These are phyloP conservation scores for Napeogenes sylphis DNA, from an alignment of 2,888 invertebrate genomes.

Conservation along the genomic window DNA sequence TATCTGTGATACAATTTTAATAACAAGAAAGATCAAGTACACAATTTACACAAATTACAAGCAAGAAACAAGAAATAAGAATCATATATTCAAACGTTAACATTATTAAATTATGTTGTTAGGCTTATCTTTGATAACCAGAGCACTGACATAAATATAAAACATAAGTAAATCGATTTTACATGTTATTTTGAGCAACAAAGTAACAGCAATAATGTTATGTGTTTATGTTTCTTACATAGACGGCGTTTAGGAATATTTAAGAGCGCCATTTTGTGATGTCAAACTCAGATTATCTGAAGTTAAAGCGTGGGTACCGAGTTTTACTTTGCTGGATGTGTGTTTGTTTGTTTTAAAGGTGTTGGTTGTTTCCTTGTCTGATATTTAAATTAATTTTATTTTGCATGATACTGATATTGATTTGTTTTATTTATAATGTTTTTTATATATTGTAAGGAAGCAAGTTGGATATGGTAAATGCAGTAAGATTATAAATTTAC, in stretches of 20 bases:
- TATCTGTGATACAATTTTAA: no score
- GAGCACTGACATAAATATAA: no score
- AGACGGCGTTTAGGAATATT: constrained; percentile 23
- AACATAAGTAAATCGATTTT: constrained; percentile 3
- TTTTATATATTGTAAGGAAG: no score
- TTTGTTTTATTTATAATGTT: no score
- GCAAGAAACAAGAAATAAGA: not conserved
- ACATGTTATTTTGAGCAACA: not conserved
- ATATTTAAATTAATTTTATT: no score
- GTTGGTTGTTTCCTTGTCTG: not conserved
- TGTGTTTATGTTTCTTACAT: constrained; percentile 18
- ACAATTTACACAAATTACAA: not conserved
- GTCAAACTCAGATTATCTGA: constrained; percentile 21
- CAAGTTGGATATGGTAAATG: no score
- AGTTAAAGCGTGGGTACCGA: constrained; percentile 22
- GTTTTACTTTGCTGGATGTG: not conserved
- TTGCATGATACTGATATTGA: no score
- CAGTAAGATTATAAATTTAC: no score
- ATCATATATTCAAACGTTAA: no score
- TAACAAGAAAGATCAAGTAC: no score
- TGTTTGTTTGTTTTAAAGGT: constrained; percentile 21
- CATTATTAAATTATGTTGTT: no score
- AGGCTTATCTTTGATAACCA: no score
- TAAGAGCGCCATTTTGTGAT: constrained; percentile 24
- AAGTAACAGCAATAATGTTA: constrained; percentile 17